Evolutionary conservation across 2,888 invertebrate genomes (phyloP).

Genomic region (Lepidochrysops patricia): DNA sequence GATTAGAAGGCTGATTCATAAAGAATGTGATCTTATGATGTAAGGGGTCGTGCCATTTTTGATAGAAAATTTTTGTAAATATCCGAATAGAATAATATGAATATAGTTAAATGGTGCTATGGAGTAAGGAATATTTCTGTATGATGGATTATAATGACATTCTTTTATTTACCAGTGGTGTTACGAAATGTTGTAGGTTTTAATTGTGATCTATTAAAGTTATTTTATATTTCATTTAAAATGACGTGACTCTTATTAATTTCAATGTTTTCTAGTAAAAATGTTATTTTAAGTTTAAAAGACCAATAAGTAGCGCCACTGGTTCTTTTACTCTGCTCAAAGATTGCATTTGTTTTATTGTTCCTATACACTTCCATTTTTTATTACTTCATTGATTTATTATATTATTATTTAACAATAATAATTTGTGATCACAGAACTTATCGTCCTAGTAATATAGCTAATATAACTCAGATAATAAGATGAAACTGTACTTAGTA

Average conservation of each 20-base stretch:
- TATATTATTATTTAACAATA: background rate
- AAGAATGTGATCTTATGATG: slow-evolving; percentile 8
- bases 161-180: background rate
- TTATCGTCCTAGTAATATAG: background rate
- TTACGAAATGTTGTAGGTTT: background rate
- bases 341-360: slow-evolving; percentile 36
- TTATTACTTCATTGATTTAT: slow-evolving; percentile 16
- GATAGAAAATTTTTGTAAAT: slow-evolving; percentile 22
- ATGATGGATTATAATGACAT: background rate
- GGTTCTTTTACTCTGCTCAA: slow-evolving; percentile 31
- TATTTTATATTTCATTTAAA: background rate
- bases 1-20: background rate
- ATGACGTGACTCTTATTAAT: background rate
- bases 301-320: slow-evolving; percentile 7
- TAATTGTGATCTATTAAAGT: background rate
- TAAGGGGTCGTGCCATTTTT: slow-evolving; percentile 23
- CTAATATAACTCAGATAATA: no score
- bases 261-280: background rate
- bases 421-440: background rate
- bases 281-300: background rate
- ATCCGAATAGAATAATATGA: slow-evolving; percentile 1
- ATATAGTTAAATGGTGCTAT: slow-evolving; percentile 31
- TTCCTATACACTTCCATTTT: slow-evolving; percentile 28
- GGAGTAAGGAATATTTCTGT: slow-evolving; percentile 10
- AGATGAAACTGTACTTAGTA: no score